Evolutionary conservation across 2,888 invertebrate species (phyloP).

Genomic region (Drosophila falleni): DNA sequence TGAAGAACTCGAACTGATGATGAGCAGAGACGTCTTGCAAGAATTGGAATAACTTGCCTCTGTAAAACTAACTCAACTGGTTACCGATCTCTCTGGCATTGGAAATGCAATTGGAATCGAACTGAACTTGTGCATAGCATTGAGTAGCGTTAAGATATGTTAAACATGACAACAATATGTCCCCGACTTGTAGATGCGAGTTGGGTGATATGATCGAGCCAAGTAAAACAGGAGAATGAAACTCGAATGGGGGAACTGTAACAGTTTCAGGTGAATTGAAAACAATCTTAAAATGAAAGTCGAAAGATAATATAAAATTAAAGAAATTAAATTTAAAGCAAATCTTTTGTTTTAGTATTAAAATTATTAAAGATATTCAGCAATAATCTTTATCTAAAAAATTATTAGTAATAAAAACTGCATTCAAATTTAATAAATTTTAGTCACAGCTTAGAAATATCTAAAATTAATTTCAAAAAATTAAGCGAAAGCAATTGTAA

Average conservation of each 20-base stretch:
- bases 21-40: constrained; percentile 48
- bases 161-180: constrained; percentile 84
- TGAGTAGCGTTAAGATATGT: constrained; percentile 80
- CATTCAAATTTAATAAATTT: not conserved
- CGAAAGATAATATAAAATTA: not conserved
- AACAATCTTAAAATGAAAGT: constrained; percentile 6
- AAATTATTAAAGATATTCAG: not conserved
- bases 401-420: no score
- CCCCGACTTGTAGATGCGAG: constrained; percentile 61
- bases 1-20: constrained; percentile 82
- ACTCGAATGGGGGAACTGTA: not conserved
- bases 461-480: no score
- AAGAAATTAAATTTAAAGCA: not conserved
- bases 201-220: constrained; percentile 34
- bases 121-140: constrained; percentile 56
- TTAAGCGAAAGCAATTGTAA: no score
- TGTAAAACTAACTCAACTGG: constrained; percentile 56
- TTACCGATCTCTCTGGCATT: constrained; percentile 34
- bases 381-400: no score
- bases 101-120: constrained; percentile 16
- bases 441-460: no score
- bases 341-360: no score
- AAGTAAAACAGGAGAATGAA: not conserved
- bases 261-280: not conserved
- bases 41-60: constrained; percentile 46